Evolutionary conservation across 2,113 vertebrate species (phyloP).

Genomic region (Alouatta palliata): DNA sequence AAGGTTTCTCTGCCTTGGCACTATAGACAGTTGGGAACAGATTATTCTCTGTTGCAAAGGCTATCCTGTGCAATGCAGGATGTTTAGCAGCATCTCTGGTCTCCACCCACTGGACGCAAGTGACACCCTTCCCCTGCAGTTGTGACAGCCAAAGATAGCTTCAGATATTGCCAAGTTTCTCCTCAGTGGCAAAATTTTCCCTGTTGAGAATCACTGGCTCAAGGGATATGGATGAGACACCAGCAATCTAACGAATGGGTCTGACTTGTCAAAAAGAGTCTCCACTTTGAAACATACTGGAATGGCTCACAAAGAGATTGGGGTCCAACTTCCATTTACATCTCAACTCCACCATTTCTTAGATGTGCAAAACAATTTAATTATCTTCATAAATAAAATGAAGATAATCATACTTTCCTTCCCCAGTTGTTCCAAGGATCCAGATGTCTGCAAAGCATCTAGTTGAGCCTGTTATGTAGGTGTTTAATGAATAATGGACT

Average conservation of each 20-base stretch:
- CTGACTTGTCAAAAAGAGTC: neutral
- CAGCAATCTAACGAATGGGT: neutral
- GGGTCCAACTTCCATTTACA: neutral
- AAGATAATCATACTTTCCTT: neutral
- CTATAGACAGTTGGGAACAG: neutral
- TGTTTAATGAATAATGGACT: neutral
- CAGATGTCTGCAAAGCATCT: neutral
- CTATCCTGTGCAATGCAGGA: neutral
- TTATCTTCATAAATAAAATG: slow-evolving; percentile 2
- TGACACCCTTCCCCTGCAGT: neutral
- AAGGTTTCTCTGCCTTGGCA: neutral
- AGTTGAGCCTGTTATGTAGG: neutral
- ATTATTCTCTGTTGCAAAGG: neutral
- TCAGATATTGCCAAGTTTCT: neutral
- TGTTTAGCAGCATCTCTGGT: neutral
- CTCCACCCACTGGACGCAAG: neutral
- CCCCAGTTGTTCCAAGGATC: neutral
- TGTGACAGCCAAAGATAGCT: neutral
- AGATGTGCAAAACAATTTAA: neutral
- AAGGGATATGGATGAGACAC: neutral
- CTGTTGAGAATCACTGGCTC: neutral
- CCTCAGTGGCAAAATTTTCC: neutral
- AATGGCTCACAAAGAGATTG: neutral
- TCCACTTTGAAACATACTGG: neutral
- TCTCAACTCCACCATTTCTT: neutral